These are phyloP conservation scores for Falco novaeseelandiae DNA, from an alignment of 2,797 vertebrate genomes.

Conservation along the genomic window DNA sequence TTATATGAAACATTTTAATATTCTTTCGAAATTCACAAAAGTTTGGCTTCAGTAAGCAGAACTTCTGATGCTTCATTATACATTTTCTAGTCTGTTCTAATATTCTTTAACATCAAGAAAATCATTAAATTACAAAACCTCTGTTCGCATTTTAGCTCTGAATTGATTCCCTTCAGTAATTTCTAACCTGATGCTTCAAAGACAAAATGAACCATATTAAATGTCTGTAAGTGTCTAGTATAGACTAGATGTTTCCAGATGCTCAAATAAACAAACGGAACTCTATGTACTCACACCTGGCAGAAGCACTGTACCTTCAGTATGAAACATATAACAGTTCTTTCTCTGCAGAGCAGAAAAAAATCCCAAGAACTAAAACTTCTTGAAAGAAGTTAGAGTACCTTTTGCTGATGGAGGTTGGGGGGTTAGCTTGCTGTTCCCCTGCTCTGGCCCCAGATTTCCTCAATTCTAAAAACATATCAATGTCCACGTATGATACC, in stretches of 20 bases:
- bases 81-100: neutral
- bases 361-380: neutral
- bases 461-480: rapidly evolving
- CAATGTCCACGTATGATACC: rapidly evolving
- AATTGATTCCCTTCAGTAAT: constrained; percentile 20
- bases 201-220: neutral
- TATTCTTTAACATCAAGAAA: neutral
- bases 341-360: neutral
- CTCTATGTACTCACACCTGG: neutral
- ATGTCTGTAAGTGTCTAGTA: neutral
- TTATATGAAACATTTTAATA: neutral
- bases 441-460: neutral
- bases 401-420: neutral
- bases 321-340: neutral
- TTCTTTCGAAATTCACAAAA: neutral
- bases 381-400: neutral
- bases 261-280: neutral
- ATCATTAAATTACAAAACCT: neutral
- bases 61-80: neutral
- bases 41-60: neutral
- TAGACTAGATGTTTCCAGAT: neutral
- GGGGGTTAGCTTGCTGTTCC: neutral
- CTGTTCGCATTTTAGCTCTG: neutral
- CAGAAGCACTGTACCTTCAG: neutral
- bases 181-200: neutral